Evolutionary conservation across 2,888 invertebrate genomes (phyloP).

Genomic region (Andrena bucephala): DNA sequence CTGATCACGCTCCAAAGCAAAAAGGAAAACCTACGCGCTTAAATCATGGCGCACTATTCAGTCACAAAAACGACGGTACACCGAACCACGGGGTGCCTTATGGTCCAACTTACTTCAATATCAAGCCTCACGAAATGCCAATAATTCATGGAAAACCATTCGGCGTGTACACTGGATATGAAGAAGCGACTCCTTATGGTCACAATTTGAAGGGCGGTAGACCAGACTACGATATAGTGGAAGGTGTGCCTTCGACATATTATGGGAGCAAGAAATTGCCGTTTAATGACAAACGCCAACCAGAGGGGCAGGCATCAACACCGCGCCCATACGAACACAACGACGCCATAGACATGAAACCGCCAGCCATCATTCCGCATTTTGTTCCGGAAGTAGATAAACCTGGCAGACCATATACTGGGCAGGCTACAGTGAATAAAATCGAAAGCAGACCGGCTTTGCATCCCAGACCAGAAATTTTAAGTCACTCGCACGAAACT

Average conservation of each 20-base stretch:
- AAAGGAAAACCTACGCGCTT: slow-evolving; percentile 59
- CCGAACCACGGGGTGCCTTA: slow-evolving; percentile 45
- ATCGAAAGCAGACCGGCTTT: slow-evolving; percentile 64
- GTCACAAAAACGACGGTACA: slow-evolving; percentile 49
- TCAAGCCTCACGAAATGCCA: slow-evolving; percentile 69
- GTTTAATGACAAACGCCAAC: slow-evolving; percentile 49
- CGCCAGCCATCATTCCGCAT: slow-evolving; percentile 73
- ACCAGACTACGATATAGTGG: slow-evolving; percentile 72
- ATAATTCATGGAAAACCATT: slow-evolving; percentile 73
- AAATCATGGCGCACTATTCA: slow-evolving; percentile 47
- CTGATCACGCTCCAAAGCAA: slow-evolving; percentile 58
- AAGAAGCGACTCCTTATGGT: slow-evolving; percentile 59
- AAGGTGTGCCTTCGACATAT: slow-evolving; percentile 71
- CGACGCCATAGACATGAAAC: slow-evolving; percentile 77
- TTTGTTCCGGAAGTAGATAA: slow-evolving; percentile 70
- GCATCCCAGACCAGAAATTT: slow-evolving; percentile 68
- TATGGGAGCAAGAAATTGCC: slow-evolving; percentile 52
- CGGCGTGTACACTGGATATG: slow-evolving; percentile 67
- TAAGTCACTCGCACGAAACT: slow-evolving; percentile 60
- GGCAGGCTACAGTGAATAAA: slow-evolving; percentile 61
- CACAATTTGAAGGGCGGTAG: slow-evolving; percentile 62
- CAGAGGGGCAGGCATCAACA: slow-evolving; percentile 35
- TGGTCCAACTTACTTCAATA: slow-evolving; percentile 60
- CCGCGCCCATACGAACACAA: slow-evolving; percentile 57
- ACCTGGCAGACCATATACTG: slow-evolving; percentile 74